phyloP scores from a whole-genome alignment of 1,140 invertebrate genomes.

The Ooceraea biroi region DNA sequence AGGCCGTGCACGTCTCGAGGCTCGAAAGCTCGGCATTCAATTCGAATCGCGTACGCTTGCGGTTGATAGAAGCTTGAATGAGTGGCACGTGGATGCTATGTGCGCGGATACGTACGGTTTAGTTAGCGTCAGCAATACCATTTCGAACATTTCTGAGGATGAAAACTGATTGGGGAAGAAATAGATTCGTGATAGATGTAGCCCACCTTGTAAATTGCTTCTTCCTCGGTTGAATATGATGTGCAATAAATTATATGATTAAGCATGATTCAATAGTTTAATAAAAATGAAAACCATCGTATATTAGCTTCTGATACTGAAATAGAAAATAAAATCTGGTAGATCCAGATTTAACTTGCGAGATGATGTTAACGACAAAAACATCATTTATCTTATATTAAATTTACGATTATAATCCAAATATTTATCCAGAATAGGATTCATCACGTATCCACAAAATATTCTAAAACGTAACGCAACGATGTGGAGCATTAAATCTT shows the following conservation, averaged over 20 bases:
- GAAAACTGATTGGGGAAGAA: conserved; percentile 45
- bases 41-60: conserved; percentile 75
- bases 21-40: conserved; percentile 76
- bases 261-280: conserved; percentile 15
- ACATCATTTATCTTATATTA: neutral
- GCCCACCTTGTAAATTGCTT: neutral
- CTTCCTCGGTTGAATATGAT: neutral
- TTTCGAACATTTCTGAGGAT: conserved; percentile 33
- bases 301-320: neutral
- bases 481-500: neutral
- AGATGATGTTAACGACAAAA: neutral
- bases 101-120: conserved; percentile 17
- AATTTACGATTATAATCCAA: neutral
- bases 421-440: neutral
- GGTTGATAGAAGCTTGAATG: conserved; percentile 59
- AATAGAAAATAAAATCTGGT: conserved; percentile 28
- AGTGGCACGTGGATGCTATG: conserved; percentile 62
- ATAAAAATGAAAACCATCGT: neutral
- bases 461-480: neutral
- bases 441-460: neutral
- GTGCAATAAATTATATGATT: conserved; percentile 41
- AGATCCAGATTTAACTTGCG: neutral
- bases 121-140: conserved; percentile 42
- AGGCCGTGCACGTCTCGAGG: conserved; percentile 78
- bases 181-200: conserved; percentile 20